Percentiles rank a stretch among this genome's conserved stretches.
Conservation (phyloP, 2,888 invertebrate genomes). For the Drosophila meridionalis region DNA sequence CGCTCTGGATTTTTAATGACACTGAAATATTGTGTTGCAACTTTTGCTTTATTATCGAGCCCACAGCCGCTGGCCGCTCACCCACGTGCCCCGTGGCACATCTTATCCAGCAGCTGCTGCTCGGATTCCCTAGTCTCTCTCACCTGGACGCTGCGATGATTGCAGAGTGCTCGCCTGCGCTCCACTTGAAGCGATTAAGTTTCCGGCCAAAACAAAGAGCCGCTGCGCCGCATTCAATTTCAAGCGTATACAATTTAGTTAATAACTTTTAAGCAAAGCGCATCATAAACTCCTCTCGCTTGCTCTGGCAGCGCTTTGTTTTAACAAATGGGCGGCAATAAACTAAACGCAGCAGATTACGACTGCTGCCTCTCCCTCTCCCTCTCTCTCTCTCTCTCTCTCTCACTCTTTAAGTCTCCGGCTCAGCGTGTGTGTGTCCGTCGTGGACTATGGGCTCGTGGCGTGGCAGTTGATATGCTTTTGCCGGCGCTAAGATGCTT, state of each 20-base stretch:
- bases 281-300: constrained; percentile 54
- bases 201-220: constrained; percentile 49
- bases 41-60: constrained; percentile 61
- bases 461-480: constrained; percentile 43
- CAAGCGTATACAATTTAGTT: constrained; percentile 68
- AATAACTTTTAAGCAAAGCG: constrained; percentile 70
- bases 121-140: not conserved
- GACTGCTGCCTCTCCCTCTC: constrained; percentile 32
- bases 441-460: constrained; percentile 6
- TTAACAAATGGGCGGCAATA: constrained; percentile 71
- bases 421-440: constrained; percentile 11
- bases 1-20: constrained; percentile 54
- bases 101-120: constrained; percentile 11
- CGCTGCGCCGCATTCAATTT: constrained; percentile 51
- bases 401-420: not conserved
- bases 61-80: constrained; percentile 25
- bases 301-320: constrained; percentile 44
- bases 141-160: constrained; percentile 4
- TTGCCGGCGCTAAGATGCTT: constrained; percentile 61
- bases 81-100: constrained; percentile 14
- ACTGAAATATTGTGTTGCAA: constrained; percentile 70
- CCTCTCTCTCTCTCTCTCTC: not conserved
- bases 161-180: constrained; percentile 14
- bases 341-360: constrained; percentile 73
- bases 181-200: constrained; percentile 63